Base-by-base conservation (phyloP, 1,140 invertebrate species). In the Chironomus tepperi region DNA sequence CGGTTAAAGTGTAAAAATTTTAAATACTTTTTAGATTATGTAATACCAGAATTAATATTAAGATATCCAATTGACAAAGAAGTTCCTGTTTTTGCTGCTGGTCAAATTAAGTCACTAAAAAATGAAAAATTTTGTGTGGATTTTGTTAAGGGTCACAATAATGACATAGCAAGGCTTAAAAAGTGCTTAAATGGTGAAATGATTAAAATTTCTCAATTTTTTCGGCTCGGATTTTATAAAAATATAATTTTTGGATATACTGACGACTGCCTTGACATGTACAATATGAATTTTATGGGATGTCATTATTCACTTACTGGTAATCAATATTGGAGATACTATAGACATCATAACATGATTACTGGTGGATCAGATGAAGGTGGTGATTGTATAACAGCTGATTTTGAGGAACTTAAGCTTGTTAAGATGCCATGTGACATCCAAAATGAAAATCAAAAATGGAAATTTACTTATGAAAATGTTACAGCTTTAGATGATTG, bases 251-350 rank as follows among this genome's bases (percentile, higher is more conserved):
- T 89, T 0, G 89, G 90, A 77, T 88, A 87, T 16, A 85, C 92
- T 73, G 89, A 87, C 15, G 88, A 97, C 75, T 98, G 97, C 82
- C 91, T 96, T 83, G 97, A 98, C 83, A 91, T 96, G 0, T 93
- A 95, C 0, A 86, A 88, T 74, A 90, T 93, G 0, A 86, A 98
- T 0, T 87, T 90, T 43, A 82, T 98, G 19, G 98, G 92, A 85
- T 86, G 87, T 19, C 95, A 94, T 75, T 94, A 97, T 79, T 90
- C 91, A 0, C 88, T 91, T 78, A 89, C 93, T 76, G 96, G 96
- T 0, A 98, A 98, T 83, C 96, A 98, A 81, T 85, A 94, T 75
- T 98, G 95, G 93, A 88, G 89, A 79, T 98, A 96, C 79, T 88
- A 94, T 79, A 81, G 89, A 87, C 85, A 89, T 70, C 89, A 88